These are phyloP conservation scores for Gasteruption jaculator DNA, from an alignment of 2,888 invertebrate species.

Conservation along the genomic window DNA sequence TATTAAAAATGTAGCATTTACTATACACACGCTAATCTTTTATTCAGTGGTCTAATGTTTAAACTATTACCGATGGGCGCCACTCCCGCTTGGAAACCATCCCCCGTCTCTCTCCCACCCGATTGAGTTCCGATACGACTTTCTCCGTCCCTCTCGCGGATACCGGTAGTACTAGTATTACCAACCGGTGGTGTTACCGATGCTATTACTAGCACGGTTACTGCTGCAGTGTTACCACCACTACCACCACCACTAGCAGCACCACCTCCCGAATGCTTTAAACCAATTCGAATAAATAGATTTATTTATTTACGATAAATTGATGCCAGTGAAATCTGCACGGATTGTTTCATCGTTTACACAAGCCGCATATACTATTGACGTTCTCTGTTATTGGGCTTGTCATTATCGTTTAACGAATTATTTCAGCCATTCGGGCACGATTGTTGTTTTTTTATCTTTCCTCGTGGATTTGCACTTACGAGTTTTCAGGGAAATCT, in stretches of 20 bases:
- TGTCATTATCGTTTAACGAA: conserved; percentile 48
- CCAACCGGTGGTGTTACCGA: too few species aligned
- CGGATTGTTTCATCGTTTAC: conserved; percentile 43
- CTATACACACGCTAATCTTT: conserved; percentile 36
- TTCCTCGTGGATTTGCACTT: too few species aligned
- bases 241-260: too few species aligned
- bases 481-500: too few species aligned
- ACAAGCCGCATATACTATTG: conserved; percentile 35
- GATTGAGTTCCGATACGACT: conserved; percentile 2
- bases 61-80: too few species aligned
- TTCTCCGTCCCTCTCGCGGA: not conserved
- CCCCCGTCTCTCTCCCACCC: conserved; percentile 5
- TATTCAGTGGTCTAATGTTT: conserved; percentile 42
- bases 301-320: conserved; percentile 47
- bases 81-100: too few species aligned
- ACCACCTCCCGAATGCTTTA: too few species aligned
- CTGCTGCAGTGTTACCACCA: too few species aligned
- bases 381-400: conserved; percentile 42
- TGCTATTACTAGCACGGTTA: too few species aligned
- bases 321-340: conserved; percentile 35
- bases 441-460: too few species aligned
- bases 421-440: too few species aligned
- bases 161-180: too few species aligned
- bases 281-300: conserved; percentile 44
- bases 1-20: conserved; percentile 15